Base-by-base conservation (phyloP, 2,888 invertebrate species). In the Drosophila pegasa region DNA sequence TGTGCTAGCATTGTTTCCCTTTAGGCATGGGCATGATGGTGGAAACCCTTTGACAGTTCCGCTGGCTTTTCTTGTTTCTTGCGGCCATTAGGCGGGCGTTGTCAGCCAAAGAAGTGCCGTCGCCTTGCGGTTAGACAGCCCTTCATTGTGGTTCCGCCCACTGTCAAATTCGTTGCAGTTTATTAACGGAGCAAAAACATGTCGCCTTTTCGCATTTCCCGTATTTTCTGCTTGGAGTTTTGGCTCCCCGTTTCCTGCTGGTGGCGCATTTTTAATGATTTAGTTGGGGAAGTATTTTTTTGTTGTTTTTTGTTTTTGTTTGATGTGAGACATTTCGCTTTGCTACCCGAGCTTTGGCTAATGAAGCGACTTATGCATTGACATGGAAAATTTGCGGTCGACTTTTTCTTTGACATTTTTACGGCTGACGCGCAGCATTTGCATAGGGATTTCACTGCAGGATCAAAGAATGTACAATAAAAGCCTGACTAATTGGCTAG, bases 351-450 rank as follows among this genome's bases (percentile, higher is more conserved):
- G 47, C n/a, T 50, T 29, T 45, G 67, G 71, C 88, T 84, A 84
- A 84, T 84, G 88, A 84, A 84, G 87, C 84, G 80, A 83, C 83
- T 87, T 86, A 87, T 85, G 88, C 88, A 88, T 69, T 84, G 88
- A 87, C 88, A 87, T 86, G 88, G 87, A 83, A 88, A 88, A 84
- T 87, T 80, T 84, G 80, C 75, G 88, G 87, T 74, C 47, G 64
- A 54, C 45, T 70, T 41, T 51, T 33, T 52, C 68, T 65, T 63
- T 33, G 47, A 29, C 70, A 70, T 76, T 86, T 83, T 87, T 71
- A 75, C 74, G 68, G 66, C 57, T 65, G 63, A 63, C 79, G 64
- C 80, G 50, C 57, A 58, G 64, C 88, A 88, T 84, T 88, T 84
- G 83, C 88, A 83, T 83, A 70, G 18, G 48, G 33, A n/a, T 33